Conservation (phyloP, 2,113 vertebrate genomes). For the Bombycilla garrulus region DNA sequence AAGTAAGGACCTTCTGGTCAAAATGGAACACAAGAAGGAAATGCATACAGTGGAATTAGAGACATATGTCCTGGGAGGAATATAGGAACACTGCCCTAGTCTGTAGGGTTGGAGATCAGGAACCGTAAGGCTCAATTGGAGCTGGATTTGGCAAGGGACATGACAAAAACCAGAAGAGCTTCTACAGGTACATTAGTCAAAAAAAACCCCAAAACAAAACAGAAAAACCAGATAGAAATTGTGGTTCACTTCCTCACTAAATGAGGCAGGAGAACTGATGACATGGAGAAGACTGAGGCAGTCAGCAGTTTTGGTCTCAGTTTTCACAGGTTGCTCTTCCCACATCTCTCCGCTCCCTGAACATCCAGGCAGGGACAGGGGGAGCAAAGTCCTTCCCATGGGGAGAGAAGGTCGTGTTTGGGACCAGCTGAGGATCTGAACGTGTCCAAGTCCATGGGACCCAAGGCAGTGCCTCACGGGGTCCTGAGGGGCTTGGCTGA, state of each 20-base stretch:
- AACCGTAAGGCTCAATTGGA: fast-evolving
- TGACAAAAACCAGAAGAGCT: neutral
- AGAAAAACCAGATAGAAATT: neutral
- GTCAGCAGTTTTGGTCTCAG: neutral
- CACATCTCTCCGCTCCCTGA: neutral
- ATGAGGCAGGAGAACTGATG: neutral
- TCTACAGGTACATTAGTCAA: neutral
- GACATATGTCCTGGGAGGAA: neutral
- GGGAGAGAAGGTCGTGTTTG: neutral
- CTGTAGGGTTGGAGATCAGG: neutral
- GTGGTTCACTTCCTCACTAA: neutral
- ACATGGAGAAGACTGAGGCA: neutral
- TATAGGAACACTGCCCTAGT: fast-evolving
- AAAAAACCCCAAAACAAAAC: neutral
- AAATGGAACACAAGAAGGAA: neutral
- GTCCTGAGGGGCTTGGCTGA: neutral
- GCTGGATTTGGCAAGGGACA: neutral
- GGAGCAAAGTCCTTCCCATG: neutral
- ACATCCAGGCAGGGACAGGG: neutral
- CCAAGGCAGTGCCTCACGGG: neutral
- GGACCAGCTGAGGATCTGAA: neutral
- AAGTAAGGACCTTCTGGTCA: neutral
- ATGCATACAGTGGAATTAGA: neutral
- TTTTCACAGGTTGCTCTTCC: neutral
- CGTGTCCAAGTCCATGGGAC: fast-evolving